These are phyloP conservation scores for Drosophila meridionalis DNA, from an alignment of 2,888 invertebrate genomes.

Conservation along the genomic window DNA sequence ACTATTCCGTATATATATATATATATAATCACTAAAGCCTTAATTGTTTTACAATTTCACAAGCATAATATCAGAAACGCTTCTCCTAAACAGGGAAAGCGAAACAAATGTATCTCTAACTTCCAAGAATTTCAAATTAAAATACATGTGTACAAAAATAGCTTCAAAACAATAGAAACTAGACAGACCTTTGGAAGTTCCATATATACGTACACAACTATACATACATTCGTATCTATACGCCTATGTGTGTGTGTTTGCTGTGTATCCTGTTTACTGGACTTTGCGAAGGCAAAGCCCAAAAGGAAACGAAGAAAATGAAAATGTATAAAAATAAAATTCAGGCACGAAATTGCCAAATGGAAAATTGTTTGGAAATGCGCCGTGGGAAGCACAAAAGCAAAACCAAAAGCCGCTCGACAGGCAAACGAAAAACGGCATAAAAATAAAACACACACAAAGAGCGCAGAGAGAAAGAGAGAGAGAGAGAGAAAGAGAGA, in stretches of 20 bases:
- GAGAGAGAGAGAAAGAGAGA: constrained; percentile 1
- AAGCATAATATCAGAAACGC: constrained; percentile 14
- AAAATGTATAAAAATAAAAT: constrained; percentile 52
- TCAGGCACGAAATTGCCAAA: constrained; percentile 53
- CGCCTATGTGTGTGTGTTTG: constrained; percentile 4
- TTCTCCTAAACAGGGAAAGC: neutral
- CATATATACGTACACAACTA: neutral
- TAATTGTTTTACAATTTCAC: neutral
- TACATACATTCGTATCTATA: neutral
- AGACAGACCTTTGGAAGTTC: constrained; percentile 53
- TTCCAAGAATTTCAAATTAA: constrained; percentile 55
- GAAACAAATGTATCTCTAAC: constrained; percentile 16
- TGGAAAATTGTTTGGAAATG: constrained; percentile 51
- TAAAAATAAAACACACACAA: constrained; percentile 26
- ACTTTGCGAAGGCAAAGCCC: constrained; percentile 76
- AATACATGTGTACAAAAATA: constrained; percentile 43
- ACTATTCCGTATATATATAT: neutral
- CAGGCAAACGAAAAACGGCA: constrained; percentile 43
- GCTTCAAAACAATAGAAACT: constrained; percentile 50
- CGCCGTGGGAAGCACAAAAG: constrained; percentile 73
- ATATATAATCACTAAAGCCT: neutral
- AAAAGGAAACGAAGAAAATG: constrained; percentile 61
- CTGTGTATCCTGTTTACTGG: constrained; percentile 45
- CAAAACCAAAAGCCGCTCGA: constrained; percentile 61
- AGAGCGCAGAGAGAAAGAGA: constrained; percentile 10